Base-by-base conservation (phyloP, 2,888 invertebrate genomes). In the Cephonodes hylas region DNA sequence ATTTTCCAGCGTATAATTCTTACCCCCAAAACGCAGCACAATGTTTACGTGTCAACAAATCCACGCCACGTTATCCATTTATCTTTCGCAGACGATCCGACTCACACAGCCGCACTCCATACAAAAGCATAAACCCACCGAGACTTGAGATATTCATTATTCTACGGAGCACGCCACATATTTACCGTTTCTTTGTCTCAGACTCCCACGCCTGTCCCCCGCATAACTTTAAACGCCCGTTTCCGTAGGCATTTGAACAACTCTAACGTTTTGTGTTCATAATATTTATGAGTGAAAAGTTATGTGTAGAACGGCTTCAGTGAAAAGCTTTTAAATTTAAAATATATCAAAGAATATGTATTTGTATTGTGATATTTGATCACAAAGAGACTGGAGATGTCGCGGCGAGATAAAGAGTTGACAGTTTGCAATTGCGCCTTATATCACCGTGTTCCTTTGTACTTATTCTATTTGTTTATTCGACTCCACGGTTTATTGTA, bases 171-270 rank as follows among this genome's bases (percentile, higher is more conserved):
- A 73, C 69, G 72, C 74, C 80, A 79, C 78, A 79, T 80, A 79
- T 79, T 79, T 76, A 77, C 77, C 70, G 74, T 77, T 77, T 77
- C 81, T 80, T 79, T 81, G 80, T 81, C 75, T 74, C 72, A 64
- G 71, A 65, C 61, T 63, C 58, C 59, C 45, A 63, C 64, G 62
- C 20, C 58, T 66, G 66, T 64, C 66, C 61, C 58, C 58, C 60
- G 64, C 65, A 66, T 66, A 64, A 68, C 63, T 66, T 64, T 57
- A 46, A 64, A 58, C 57, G 64, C 62, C 38, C 46, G 42, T 20
- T 63, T 70, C 64, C 64, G 65, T 64, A 65, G 64, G 64, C 61
- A 59, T 59, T 60, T 67, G 63, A 68, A 67, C 64, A 69, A 68
- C 61, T 66, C 66, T 68, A 65, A 63, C 64, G 67, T 64, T 61